A percentile compares a stretch with the other conserved stretches of the same genome.
Conservation (phyloP, 2,113 vertebrate genomes). For the Guaruba guarouba region DNA sequence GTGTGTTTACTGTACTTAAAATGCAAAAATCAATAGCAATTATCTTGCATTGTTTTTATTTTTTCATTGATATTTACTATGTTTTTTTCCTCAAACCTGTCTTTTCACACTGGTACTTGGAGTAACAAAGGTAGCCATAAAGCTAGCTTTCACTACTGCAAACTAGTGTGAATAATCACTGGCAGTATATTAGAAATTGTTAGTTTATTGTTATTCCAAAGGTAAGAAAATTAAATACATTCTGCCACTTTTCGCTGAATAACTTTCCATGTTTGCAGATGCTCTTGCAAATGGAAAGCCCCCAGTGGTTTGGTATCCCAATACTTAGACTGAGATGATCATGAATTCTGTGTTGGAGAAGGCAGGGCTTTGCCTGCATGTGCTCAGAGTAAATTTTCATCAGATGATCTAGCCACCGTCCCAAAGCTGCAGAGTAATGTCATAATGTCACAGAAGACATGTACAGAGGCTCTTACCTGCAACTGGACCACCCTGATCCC, state of each 20-base stretch:
- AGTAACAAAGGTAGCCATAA: background rate
- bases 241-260: background rate
- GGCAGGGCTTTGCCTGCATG: background rate
- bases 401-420: rapidly evolving
- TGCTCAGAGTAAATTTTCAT: background rate
- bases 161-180: background rate
- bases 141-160: background rate
- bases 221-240: background rate
- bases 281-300: background rate
- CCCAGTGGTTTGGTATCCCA: background rate
- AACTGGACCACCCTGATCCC: background rate
- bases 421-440: background rate
- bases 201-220: background rate
- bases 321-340: no score
- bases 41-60: background rate
- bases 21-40: background rate
- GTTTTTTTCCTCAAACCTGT: background rate
- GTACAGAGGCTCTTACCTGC: background rate
- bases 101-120: background rate
- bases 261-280: background rate
- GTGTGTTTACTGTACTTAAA: background rate
- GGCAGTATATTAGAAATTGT: background rate
- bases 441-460: background rate
- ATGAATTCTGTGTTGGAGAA: background rate
- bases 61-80: background rate